Evolutionary conservation across 2,797 vertebrate genomes (phyloP).

Genomic region (Anguilla megastoma): DNA sequence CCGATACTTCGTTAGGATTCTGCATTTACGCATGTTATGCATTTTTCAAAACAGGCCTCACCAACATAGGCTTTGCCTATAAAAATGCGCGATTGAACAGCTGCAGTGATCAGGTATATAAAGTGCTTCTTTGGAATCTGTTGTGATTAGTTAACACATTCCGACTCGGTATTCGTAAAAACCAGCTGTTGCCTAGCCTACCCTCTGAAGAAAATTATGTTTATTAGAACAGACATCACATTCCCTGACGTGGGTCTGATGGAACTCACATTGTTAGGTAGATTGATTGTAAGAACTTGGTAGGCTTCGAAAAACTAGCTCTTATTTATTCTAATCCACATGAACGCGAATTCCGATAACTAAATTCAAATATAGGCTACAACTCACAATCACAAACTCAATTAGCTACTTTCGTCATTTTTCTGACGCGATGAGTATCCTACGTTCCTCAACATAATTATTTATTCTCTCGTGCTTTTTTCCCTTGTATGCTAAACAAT

Average conservation of each 20-base stretch:
- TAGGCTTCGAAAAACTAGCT: neutral
- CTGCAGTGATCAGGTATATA: neutral
- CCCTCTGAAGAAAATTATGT: neutral
- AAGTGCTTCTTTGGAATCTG: neutral
- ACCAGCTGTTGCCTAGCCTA: neutral
- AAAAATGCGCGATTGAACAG: neutral
- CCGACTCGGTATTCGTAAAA: neutral
- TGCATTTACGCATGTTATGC: neutral
- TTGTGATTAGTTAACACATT: neutral
- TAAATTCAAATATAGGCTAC: neutral
- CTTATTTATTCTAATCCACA: neutral
- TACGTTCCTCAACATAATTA: neutral
- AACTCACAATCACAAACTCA: neutral
- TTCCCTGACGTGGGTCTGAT: neutral
- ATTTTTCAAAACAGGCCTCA: neutral
- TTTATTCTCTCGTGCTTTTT: constrained; percentile 6
- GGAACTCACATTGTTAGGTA: neutral
- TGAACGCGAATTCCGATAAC: neutral
- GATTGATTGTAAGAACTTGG: neutral
- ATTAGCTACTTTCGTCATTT: neutral
- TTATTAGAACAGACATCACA: neutral
- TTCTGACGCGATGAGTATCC: constrained; percentile 11
- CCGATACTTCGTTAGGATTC: no score
- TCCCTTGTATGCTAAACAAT: constrained; percentile 11
- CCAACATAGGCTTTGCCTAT: neutral